Evolutionary conservation across 2,113 vertebrate species (phyloP).

Genomic region (Pseudopipra pipra): DNA sequence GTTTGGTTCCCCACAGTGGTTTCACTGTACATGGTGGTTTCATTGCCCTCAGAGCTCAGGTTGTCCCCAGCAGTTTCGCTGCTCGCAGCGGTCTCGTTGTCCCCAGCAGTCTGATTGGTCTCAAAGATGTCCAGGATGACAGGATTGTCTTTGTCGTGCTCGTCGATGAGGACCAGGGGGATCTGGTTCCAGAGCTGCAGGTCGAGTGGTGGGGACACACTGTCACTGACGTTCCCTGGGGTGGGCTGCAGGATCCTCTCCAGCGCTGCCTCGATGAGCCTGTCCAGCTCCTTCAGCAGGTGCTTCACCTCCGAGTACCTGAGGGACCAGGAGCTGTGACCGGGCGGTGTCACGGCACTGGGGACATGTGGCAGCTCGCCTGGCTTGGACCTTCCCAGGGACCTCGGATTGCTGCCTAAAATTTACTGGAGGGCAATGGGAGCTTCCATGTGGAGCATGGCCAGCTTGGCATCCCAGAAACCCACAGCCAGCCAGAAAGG

Average conservation of each 20-base stretch:
- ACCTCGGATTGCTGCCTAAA: fast-evolving
- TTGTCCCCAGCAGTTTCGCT: fast-evolving
- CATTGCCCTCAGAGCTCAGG: too few species aligned
- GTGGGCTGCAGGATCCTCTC: constrained; percentile 68
- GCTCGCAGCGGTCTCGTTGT: fast-evolving
- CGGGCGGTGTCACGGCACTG: fast-evolving
- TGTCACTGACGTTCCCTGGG: background rate
- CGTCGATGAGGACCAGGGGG: constrained; percentile 76
- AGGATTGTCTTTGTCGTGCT: constrained; percentile 56
- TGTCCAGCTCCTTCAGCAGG: constrained; percentile 74
- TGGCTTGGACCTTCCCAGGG: background rate
- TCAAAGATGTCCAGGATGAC: constrained; percentile 69
- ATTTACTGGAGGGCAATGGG: fast-evolving
- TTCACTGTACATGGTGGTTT: fast-evolving
- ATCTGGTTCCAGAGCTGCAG: constrained; percentile 75
- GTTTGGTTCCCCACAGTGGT: background rate
- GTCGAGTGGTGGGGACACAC: background rate
- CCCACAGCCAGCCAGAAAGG: background rate
- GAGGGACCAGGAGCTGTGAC: background rate
- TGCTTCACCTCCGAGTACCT: constrained; percentile 76
- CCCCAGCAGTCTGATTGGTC: background rate
- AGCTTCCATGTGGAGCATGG: fast-evolving
- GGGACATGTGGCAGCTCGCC: background rate
- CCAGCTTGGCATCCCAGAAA: background rate
- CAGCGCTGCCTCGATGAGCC: constrained; percentile 68